Conservation (phyloP, 2,888 invertebrate genomes). For the Zaprionus obscuricornis region DNA sequence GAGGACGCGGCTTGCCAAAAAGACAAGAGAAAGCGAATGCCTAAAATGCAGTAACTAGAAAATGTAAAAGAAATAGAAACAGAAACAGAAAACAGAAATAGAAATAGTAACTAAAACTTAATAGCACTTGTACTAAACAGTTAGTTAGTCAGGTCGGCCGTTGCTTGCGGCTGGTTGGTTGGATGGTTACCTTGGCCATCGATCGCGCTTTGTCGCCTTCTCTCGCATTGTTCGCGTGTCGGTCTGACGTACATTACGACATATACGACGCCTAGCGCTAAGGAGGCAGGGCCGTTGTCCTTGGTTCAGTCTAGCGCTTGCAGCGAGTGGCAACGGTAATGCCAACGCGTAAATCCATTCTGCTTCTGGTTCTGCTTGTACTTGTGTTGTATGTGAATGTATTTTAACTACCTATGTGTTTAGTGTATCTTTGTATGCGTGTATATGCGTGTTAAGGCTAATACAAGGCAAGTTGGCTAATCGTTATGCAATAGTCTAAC, state of each 20-base stretch:
- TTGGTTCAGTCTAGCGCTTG: conserved; percentile 68
- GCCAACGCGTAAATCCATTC: conserved; percentile 10
- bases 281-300: conserved; percentile 52
- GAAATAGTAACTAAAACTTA: conserved; percentile 12
- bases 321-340: conserved; percentile 33
- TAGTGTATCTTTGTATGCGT: conserved; percentile 8
- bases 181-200: conserved; percentile 60
- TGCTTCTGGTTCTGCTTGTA: conserved; percentile 16
- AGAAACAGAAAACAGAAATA: conserved; percentile 24
- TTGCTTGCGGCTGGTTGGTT: conserved; percentile 5
- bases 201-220: conserved; percentile 46
- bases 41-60: conserved; percentile 18
- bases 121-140: conserved; percentile 35
- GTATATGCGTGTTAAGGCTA: conserved; percentile 46
- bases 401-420: too few relatives aligned
- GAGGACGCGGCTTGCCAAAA: conserved; percentile 25
- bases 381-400: conserved; percentile 29
- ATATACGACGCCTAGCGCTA: conserved; percentile 41
- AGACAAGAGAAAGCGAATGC: conserved; percentile 1
- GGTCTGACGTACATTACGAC: conserved; percentile 29
- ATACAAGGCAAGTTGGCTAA: conserved; percentile 47
- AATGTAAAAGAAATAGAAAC: conserved; percentile 9
- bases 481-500: conserved; percentile 69
- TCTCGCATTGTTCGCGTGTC: conserved; percentile 37
- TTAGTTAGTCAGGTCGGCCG: too few relatives aligned